Percentiles rank a stretch among this genome's conserved stretches.
Conservation (phyloP, 1,140 invertebrate genomes). For the Hycleus cichorii region DNA sequence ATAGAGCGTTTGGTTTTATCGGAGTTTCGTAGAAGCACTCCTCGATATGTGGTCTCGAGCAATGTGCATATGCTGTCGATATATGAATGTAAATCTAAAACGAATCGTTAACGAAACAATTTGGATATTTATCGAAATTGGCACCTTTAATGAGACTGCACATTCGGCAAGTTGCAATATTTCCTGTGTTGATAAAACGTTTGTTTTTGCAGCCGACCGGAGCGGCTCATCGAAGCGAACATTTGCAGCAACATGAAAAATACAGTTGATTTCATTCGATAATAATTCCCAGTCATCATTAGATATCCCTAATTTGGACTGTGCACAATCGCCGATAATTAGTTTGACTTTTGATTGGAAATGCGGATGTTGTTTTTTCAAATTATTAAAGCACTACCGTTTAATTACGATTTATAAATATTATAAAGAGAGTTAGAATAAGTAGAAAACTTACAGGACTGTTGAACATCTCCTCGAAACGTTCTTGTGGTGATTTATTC, state of each 20-base stretch:
- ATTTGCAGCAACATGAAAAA: background rate
- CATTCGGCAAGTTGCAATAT: too few species aligned
- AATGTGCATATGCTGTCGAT: conserved; percentile 58
- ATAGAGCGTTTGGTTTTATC: conserved; percentile 40
- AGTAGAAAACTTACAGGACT: conserved; percentile 48
- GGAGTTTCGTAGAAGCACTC: conserved; percentile 45
- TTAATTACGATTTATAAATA: too few species aligned
- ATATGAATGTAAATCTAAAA: conserved; percentile 30
- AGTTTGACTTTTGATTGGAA: background rate
- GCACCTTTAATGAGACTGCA: too few species aligned
- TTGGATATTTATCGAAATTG: too few species aligned
- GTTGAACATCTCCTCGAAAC: conserved; percentile 56
- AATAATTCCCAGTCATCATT: background rate
- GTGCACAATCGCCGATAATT: background rate
- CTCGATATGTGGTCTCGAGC: conserved; percentile 34
- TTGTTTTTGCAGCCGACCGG: too few species aligned
- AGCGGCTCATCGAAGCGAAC: too few species aligned
- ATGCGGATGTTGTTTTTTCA: background rate
- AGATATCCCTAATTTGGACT: background rate
- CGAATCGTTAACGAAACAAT: background rate
- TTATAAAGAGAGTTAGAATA: background rate
- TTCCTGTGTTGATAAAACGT: too few species aligned
- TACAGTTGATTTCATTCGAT: background rate
- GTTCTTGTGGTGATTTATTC: conserved; percentile 53
- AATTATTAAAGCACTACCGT: conserved; percentile 23